phyloP scores from a whole-genome alignment of 2,797 vertebrate genomes.

The Arremon aurantiirostris region DNA sequence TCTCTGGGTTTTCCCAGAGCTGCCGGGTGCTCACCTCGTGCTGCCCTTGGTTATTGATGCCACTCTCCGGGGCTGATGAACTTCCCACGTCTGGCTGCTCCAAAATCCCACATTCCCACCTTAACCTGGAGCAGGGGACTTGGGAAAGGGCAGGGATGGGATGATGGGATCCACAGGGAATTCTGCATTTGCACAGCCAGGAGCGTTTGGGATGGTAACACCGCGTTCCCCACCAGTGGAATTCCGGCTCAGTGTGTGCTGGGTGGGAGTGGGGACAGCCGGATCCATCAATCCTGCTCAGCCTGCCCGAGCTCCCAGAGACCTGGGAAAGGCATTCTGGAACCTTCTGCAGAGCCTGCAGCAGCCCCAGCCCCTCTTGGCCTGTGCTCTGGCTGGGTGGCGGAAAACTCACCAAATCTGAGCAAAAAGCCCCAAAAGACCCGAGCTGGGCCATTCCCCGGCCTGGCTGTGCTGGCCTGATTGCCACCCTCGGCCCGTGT shows the following conservation, averaged over 20 bases:
- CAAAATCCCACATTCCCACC: background rate
- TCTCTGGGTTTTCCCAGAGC: background rate
- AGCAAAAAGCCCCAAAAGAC: background rate
- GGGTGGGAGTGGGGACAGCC: background rate
- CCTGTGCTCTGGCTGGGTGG: background rate
- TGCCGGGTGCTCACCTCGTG: rapidly evolving
- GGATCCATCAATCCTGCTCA: background rate
- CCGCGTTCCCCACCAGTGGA: background rate
- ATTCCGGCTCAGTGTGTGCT: background rate
- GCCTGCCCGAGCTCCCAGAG: background rate
- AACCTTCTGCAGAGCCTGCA: background rate
- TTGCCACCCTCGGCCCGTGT: background rate
- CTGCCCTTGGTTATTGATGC: background rate
- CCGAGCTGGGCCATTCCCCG: rapidly evolving
- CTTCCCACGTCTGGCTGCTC: background rate
- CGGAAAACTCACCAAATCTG: background rate
- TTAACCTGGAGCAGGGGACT: background rate
- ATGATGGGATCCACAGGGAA: background rate
- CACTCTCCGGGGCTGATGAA: background rate
- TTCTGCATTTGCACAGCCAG: background rate
- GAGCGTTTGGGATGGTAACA: background rate
- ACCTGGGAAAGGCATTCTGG: background rate
- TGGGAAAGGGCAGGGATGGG: background rate
- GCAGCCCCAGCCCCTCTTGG: background rate
- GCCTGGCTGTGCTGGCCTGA: background rate